These are phyloP conservation scores for Brenthis hecate DNA, from an alignment of 2,888 invertebrate genomes.

Conservation along the genomic window DNA sequence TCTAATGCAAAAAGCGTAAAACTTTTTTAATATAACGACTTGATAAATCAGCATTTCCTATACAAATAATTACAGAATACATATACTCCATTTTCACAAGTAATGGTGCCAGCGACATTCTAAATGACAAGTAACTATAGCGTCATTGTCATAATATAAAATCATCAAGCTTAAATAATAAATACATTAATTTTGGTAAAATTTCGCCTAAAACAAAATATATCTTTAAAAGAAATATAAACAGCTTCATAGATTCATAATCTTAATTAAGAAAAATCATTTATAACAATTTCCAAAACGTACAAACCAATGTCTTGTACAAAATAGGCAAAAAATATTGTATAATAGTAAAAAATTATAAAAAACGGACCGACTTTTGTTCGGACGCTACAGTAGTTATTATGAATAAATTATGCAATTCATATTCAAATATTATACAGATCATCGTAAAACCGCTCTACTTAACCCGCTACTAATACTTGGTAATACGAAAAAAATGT, in stretches of 20 bases:
- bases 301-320: neutral
- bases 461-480: slow-evolving; percentile 37
- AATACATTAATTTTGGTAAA: slow-evolving; percentile 5
- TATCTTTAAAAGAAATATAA: neutral
- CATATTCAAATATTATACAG: neutral
- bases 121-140: neutral
- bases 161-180: slow-evolving; percentile 12
- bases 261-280: slow-evolving; percentile 2
- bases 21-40: neutral
- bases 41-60: neutral
- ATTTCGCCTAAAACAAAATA: slow-evolving; percentile 8
- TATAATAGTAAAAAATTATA: slow-evolving; percentile 21
- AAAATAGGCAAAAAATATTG: slow-evolving; percentile 15
- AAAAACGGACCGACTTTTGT: slow-evolving; percentile 25
- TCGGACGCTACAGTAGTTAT: slow-evolving; percentile 23
- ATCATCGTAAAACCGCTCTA: slow-evolving; percentile 29
- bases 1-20: slow-evolving; percentile 7
- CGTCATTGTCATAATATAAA: neutral
- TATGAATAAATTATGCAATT: slow-evolving; percentile 7
- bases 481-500: slow-evolving; percentile 30
- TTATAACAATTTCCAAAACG: neutral
- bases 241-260: neutral
- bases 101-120: too few species aligned
- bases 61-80: neutral
- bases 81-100: too few species aligned